Percentiles rank a stretch among this genome's conserved stretches.
These are phyloP conservation scores for Pseudorhombus dupliciocellatus DNA, from an alignment of 2,113 vertebrate species.

Conservation along the genomic window DNA sequence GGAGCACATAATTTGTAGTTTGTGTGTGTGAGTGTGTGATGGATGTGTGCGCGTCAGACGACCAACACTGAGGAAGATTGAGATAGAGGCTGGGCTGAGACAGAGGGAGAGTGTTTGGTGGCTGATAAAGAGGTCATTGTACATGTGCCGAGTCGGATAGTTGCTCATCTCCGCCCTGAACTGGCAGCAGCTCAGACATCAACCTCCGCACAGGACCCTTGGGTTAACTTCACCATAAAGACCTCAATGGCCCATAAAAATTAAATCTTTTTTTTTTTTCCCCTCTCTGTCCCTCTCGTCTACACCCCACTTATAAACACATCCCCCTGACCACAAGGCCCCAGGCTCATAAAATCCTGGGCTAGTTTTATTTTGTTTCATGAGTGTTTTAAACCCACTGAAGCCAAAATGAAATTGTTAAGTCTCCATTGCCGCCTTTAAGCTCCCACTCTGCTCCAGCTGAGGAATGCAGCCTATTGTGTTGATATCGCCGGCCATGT, in stretches of 20 bases:
- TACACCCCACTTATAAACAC: constrained; percentile 68
- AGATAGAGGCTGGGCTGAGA: constrained; percentile 60
- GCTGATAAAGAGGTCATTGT: constrained; percentile 82
- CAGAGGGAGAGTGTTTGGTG: constrained; percentile 66
- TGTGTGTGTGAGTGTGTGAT: constrained; percentile 42
- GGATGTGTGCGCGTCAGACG: constrained; percentile 55
- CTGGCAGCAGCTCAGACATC: constrained; percentile 50
- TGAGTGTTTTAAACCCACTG: constrained; percentile 49
- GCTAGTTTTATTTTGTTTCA: constrained; percentile 59
- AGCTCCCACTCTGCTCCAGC: constrained; percentile 32
- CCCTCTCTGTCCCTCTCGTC: constrained; percentile 15
- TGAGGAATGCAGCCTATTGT: constrained; percentile 42
- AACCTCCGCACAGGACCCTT: constrained; percentile 53
- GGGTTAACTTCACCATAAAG: constrained; percentile 69
- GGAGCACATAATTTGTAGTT: constrained; percentile 53
- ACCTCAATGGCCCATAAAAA: constrained; percentile 70
- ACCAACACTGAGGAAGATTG: constrained; percentile 55
- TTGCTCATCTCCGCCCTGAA: constrained; percentile 67
- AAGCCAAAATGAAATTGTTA: constrained; percentile 51
- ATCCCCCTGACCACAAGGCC: constrained; percentile 40
- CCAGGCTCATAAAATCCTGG: constrained; percentile 53
- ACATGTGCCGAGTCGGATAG: constrained; percentile 63
- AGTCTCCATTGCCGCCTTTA: constrained; percentile 29
- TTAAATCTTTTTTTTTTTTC: constrained; percentile 27
- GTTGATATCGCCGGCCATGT: constrained; percentile 13